Evolutionary conservation across 2,113 vertebrate species (phyloP).

Genomic region (Butorides virescens): DNA sequence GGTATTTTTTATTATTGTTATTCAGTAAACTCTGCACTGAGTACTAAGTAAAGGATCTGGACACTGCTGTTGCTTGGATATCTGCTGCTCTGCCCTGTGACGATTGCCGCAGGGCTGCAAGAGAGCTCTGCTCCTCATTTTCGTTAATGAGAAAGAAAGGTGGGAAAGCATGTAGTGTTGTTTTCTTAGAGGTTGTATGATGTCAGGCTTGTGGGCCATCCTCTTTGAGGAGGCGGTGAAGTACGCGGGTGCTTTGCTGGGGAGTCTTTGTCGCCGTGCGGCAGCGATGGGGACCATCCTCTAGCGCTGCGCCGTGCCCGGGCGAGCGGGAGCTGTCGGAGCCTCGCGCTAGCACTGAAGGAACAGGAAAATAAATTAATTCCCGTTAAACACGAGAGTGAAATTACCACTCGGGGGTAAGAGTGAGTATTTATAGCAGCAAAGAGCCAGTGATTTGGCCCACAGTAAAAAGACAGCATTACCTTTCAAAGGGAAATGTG

Average conservation of each 20-base stretch:
- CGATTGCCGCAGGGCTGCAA: background rate
- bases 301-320: background rate
- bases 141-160: background rate
- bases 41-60: background rate
- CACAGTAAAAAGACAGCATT: background rate
- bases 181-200: background rate
- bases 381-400: background rate
- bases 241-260: background rate
- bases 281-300: background rate
- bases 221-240: background rate
- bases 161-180: background rate
- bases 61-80: background rate
- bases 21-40: background rate
- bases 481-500: background rate
- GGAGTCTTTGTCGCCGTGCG: background rate
- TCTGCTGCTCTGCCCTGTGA: background rate
- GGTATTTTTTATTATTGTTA: background rate
- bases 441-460: background rate
- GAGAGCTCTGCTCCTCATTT: background rate
- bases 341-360: background rate
- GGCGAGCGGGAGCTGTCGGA: background rate
- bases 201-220: background rate
- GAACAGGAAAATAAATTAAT: background rate
- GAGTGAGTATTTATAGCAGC: background rate
- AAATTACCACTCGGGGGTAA: background rate